phyloP scores from a whole-genome alignment of 2,113 vertebrate genomes.

The Leptodactylus fuscus region DNA sequence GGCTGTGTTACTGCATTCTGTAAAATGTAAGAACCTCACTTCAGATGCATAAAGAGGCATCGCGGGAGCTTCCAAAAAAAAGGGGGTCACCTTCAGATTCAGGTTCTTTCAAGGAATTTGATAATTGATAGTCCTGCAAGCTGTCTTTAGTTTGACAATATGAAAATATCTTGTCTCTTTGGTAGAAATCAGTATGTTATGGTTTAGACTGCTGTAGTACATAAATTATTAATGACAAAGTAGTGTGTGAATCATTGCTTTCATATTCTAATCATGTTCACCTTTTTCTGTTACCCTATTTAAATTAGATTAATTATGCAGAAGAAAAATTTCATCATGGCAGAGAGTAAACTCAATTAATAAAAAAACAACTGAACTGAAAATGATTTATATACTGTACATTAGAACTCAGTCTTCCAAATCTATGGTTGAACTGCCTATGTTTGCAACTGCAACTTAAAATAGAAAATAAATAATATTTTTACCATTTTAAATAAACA shows the following conservation, averaged over 20 bases:
- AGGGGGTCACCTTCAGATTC: background rate
- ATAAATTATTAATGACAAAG: conserved; percentile 43
- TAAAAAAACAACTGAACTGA: conserved; percentile 10
- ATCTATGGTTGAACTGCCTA: background rate
- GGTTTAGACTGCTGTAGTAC: conserved; percentile 26
- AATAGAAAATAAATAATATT: no score
- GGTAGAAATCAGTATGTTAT: conserved; percentile 13
- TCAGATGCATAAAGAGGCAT: background rate
- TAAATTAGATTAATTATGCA: conserved; percentile 49
- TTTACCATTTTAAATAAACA: no score
- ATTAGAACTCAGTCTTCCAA: background rate
- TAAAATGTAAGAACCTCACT: conserved; percentile 5
- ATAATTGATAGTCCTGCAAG: conserved; percentile 22
- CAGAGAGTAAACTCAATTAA: conserved; percentile 34
- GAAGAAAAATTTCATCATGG: conserved; percentile 20
- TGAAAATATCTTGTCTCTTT: conserved; percentile 11
- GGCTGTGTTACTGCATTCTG: conserved; percentile 34
- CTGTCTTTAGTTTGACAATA: background rate
- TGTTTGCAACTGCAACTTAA: no score
- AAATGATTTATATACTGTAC: conserved; percentile 24
- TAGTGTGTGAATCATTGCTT: conserved; percentile 27
- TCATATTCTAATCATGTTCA: conserved; percentile 51
- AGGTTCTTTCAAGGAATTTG: background rate
- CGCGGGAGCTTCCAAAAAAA: background rate
- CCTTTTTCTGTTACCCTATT: conserved; percentile 44